Evolutionary conservation across 2,113 vertebrate species (phyloP), one percentile per base, ranked within the genome.

Genomic region (Indri indri): DNA sequence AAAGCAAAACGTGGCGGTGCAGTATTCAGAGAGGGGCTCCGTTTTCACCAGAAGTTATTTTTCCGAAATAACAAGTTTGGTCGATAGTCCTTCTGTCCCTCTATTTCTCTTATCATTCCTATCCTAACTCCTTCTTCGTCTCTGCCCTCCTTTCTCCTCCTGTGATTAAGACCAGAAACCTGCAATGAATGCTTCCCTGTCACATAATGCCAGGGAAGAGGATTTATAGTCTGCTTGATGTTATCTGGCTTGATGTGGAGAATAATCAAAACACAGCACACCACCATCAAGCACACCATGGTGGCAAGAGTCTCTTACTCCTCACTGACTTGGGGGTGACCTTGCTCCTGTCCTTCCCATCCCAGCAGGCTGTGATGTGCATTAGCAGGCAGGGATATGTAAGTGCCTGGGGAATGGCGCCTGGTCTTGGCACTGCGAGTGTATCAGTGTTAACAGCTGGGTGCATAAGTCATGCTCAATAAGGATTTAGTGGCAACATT

Each of bases 401-500:
- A 87, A 95, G 68, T 50, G 93, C 57, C 45, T 16, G 52, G 83
- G 65, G 94, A 98, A 92, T 65, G 0, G 68, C 0, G 4, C 93
- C 73, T 81, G 40, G 61, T 14, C 9, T 16, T 71, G 95, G 94
- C 94, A 97, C 91, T 90, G 74, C 90, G 14, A 47, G 0, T 65
- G 30, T 4, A 95, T 88, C 17, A 54, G 90, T 93, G 96, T 97
- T 96, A 98, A 95, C 77, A 98, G 90, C 91, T 92, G 88, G 47
- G 63, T 90, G 73, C 40, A 30, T 45, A 96, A 93, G 27, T 88
- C 20, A 63, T 92, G 96, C 97, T 96, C 96, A 83, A n/a, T 92
- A 90, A 93, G 94, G 96, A 93, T 93, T 96, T 96, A 96, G 92
- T 32, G 59, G 57, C 63, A 97, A 85, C 91, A 73, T 94, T 94